Conservation (phyloP, 2,888 invertebrate genomes). For the Aphodius sticticus region DNA sequence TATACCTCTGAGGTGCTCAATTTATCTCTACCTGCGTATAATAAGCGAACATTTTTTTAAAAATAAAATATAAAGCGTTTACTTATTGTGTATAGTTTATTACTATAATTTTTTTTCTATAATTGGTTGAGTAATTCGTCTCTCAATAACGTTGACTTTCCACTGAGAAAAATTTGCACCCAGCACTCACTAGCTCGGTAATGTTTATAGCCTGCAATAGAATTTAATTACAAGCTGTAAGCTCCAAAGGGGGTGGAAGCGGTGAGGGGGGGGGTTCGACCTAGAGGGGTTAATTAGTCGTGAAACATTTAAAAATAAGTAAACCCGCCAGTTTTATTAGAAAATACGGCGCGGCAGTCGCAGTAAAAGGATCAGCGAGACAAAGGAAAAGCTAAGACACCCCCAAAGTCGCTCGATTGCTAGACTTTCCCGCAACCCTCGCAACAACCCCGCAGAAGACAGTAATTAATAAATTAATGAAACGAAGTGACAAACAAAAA, state of each 20-base stretch:
- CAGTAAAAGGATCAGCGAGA: neutral
- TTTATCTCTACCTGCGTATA: no score
- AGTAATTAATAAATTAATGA: neutral
- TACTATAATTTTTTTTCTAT: no score
- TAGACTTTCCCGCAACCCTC: neutral
- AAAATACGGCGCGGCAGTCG: neutral
- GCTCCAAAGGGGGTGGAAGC: neutral
- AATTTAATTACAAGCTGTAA: neutral
- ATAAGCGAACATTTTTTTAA: no score
- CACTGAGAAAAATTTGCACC: neutral
- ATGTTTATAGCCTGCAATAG: neutral
- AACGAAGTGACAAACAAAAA: neutral
- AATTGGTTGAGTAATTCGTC: no score
- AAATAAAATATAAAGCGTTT: no score
- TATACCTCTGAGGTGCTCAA: no score
- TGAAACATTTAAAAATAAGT: conserved; percentile 4
- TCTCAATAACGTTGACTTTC: no score
- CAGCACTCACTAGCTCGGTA: neutral
- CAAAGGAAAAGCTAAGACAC: neutral
- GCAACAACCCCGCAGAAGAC: neutral
- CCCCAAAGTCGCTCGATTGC: neutral
- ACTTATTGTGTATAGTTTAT: no score
- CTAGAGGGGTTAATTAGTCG: neutral
- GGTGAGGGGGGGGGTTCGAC: neutral
- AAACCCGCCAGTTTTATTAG: neutral